Evolutionary conservation across 2,113 vertebrate genomes (phyloP).

Genomic region (Hyaena hyaena): DNA sequence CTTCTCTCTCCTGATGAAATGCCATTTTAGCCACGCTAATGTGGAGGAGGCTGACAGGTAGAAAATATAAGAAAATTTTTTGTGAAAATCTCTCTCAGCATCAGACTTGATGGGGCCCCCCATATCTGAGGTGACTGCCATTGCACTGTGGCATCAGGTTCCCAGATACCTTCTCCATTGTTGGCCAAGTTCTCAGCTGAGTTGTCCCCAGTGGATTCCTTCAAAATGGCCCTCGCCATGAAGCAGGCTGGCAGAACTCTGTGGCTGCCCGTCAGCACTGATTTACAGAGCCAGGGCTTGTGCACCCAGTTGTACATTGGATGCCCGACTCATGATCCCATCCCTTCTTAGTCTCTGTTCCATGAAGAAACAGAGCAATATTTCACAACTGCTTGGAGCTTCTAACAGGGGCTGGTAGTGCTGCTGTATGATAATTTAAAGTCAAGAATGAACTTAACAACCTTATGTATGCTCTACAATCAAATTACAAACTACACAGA

Average conservation of each 20-base stretch:
- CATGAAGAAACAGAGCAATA: not conserved
- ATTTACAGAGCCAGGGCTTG: fast-evolving
- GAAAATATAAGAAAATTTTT: not conserved
- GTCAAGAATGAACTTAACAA: not conserved
- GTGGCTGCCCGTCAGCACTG: no score
- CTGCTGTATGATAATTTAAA: not conserved
- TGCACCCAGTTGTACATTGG: fast-evolving
- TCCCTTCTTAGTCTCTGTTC: no score
- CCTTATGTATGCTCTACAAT: no score
- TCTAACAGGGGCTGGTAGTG: not conserved
- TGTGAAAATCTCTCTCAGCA: not conserved
- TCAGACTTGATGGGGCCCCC: not conserved
- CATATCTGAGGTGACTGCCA: not conserved
- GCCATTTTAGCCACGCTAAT: not conserved
- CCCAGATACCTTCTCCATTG: not conserved
- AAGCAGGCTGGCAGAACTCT: not conserved
- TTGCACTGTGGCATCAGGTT: not conserved
- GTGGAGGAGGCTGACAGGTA: not conserved
- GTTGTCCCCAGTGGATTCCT: not conserved
- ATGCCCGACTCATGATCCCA: not conserved
- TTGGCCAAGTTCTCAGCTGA: not conserved
- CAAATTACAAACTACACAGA: not conserved
- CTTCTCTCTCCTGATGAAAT: not conserved
- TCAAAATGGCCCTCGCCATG: not conserved
- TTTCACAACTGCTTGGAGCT: no score